These are phyloP conservation scores for Drosophila bocki DNA, from an alignment of 1,140 invertebrate genomes.

Conservation along the genomic window DNA sequence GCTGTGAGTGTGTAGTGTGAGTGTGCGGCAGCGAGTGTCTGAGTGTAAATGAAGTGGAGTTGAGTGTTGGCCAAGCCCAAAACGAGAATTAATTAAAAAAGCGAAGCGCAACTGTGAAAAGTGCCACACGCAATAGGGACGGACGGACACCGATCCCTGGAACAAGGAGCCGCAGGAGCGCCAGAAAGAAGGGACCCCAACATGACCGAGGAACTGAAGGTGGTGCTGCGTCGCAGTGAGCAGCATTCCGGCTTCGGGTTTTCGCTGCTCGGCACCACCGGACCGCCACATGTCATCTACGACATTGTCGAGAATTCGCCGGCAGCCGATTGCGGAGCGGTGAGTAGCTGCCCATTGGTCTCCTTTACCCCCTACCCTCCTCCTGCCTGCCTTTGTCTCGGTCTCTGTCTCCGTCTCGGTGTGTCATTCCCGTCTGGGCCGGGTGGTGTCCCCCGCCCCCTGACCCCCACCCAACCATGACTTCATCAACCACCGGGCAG, in stretches of 20 bases:
- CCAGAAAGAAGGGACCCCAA: slow-evolving; percentile 35
- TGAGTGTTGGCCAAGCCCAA: slow-evolving; percentile 63
- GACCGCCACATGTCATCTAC: slow-evolving; percentile 95
- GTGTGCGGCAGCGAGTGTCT: slow-evolving; percentile 29
- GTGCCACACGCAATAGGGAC: slow-evolving; percentile 39
- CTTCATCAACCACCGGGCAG: slow-evolving; percentile 48
- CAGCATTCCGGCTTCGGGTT: slow-evolving; percentile 95
- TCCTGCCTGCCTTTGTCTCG: slow-evolving; percentile 10
- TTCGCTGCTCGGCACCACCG: slow-evolving; percentile 94
- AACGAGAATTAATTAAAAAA: slow-evolving; percentile 59
- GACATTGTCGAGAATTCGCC: slow-evolving; percentile 96
- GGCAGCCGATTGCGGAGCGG: slow-evolving; percentile 94
- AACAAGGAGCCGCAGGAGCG: slow-evolving; percentile 28
- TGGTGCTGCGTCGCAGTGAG: slow-evolving; percentile 89
- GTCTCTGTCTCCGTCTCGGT: slow-evolving; percentile 12
- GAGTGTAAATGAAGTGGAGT: slow-evolving; percentile 56
- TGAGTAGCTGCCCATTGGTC: slow-evolving; percentile 86
- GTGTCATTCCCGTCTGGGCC: slow-evolving; percentile 47
- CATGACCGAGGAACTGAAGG: slow-evolving; percentile 94
- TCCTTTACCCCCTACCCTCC: not conserved
- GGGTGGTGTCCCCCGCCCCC: slow-evolving; percentile 8
- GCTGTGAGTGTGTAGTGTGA: slow-evolving; percentile 39
- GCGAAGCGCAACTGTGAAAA: slow-evolving; percentile 30
- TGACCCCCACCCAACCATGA: slow-evolving; percentile 28
- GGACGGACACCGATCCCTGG: slow-evolving; percentile 30